Evolutionary conservation across 2,888 invertebrate species (phyloP).

Genomic region (Dolichopus griseipennis): DNA sequence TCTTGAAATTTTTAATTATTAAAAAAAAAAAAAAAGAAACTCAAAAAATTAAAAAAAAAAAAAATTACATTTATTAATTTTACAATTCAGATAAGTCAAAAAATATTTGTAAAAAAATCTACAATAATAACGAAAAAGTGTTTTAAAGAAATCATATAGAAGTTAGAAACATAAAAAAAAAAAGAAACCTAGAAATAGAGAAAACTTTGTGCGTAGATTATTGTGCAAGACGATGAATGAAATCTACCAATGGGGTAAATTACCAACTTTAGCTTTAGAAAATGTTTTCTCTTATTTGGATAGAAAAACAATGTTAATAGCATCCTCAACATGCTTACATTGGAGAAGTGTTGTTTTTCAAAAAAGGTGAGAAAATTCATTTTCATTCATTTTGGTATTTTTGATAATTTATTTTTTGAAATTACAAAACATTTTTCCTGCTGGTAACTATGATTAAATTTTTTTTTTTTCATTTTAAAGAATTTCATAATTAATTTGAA

Average conservation of each 20-base stretch:
- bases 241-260: slow-evolving; percentile 36
- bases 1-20: neutral
- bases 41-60: too few species aligned
- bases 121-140: slow-evolving; percentile 11
- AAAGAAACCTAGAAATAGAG: too few species aligned
- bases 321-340: slow-evolving; percentile 48
- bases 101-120: neutral
- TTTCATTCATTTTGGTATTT: neutral
- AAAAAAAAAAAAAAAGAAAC: neutral
- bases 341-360: slow-evolving; percentile 48
- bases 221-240: slow-evolving; percentile 20
- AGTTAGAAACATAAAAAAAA: slow-evolving; percentile 16
- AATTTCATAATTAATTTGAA: too few species aligned
- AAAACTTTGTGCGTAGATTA: slow-evolving; percentile 3
- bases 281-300: slow-evolving; percentile 43
- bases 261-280: slow-evolving; percentile 44
- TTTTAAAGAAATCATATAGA: slow-evolving; percentile 10
- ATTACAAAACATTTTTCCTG: slow-evolving; percentile 12
- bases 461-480: too few species aligned
- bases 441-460: neutral
- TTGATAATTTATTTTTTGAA: neutral
- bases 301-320: slow-evolving; percentile 45
- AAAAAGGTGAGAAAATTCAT: slow-evolving; percentile 33
- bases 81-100: neutral
- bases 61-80: too few species aligned